A percentile compares a stretch with the other conserved stretches of the same genome.
phyloP scores from a whole-genome alignment of 2,888 invertebrate genomes.

The Argyresthia albistria region DNA sequence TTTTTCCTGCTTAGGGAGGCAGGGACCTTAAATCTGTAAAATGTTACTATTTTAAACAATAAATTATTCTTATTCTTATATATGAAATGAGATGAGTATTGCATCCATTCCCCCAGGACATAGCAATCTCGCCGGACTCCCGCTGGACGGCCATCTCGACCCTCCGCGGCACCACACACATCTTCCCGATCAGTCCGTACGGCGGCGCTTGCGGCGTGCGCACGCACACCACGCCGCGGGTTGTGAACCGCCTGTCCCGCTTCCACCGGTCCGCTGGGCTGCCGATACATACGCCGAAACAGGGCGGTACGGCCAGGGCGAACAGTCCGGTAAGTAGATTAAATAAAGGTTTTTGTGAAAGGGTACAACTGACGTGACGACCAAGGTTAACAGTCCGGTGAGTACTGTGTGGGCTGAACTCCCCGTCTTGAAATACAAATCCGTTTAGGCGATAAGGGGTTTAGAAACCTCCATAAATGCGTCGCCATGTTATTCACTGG shows the following conservation, averaged over 20 bases:
- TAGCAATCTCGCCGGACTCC: conserved; percentile 92
- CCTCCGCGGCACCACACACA: conserved; percentile 96
- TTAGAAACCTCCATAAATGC: too few relatives aligned
- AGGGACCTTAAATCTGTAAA: too few relatives aligned
- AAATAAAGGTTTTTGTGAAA: conserved; percentile 31
- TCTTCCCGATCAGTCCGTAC: conserved; percentile 97
- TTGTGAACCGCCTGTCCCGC: conserved; percentile 93
- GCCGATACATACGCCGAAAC: conserved; percentile 35
- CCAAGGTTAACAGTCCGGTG: too few relatives aligned
- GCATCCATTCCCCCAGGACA: conserved; percentile 72
- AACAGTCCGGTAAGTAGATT: neutral
- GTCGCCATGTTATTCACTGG: too few relatives aligned
- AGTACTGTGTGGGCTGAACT: too few relatives aligned
- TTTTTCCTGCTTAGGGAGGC: too few relatives aligned
- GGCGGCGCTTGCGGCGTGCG: conserved; percentile 93
- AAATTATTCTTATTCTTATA: too few relatives aligned
- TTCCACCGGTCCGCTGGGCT: conserved; percentile 98
- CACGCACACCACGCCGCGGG: conserved; percentile 94
- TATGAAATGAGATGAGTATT: neutral
- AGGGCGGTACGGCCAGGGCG: neutral
- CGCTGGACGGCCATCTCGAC: conserved; percentile 98
- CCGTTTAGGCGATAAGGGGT: too few relatives aligned
- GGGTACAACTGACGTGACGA: conserved; percentile 98
- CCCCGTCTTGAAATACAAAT: too few relatives aligned
- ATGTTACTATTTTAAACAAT: too few relatives aligned